Conservation (phyloP, 2,797 vertebrate species). For the Mormyrus hasselquistii region DNA sequence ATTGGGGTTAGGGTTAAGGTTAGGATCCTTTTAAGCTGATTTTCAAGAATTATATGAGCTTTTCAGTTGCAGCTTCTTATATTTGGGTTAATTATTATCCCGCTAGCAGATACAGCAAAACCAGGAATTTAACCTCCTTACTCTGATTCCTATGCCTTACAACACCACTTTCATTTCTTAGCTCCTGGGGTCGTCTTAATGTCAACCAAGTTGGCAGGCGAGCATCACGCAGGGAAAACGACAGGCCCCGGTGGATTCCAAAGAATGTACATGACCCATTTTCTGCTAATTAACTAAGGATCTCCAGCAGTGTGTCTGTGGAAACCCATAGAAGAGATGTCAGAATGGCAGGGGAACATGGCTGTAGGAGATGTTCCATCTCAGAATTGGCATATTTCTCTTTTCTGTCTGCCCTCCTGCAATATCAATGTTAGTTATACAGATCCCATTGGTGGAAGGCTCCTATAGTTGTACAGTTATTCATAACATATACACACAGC, state of each 20-base stretch:
- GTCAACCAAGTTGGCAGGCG: not conserved
- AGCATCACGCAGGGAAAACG: not conserved
- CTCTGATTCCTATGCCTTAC: not conserved
- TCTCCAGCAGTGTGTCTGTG: not conserved
- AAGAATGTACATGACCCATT: not conserved
- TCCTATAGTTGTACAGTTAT: not conserved
- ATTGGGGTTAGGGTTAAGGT: slow-evolving; percentile 2
- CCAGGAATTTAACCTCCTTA: slow-evolving; percentile 26
- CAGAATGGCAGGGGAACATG: not conserved
- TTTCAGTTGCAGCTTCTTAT: not conserved
- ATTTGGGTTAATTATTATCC: slow-evolving; percentile 14
- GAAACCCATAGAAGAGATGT: slow-evolving; percentile 3
- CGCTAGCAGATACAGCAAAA: slow-evolving; percentile 10
- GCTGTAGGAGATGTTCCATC: not conserved
- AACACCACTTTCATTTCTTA: slow-evolving; percentile 22
- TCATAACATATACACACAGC: not conserved
- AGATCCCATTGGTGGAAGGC: not conserved
- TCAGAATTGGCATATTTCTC: not conserved
- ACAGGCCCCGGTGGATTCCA: not conserved
- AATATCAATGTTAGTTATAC: not conserved
- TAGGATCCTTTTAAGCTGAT: not conserved
- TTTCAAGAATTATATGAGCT: not conserved
- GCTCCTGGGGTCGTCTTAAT: not conserved
- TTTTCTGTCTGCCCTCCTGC: not conserved
- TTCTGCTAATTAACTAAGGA: slow-evolving; percentile 12